Evolutionary conservation across 2,113 vertebrate species (phyloP), one percentile per base, ranked within the genome.

Genomic region (Gymnogyps californianus): DNA sequence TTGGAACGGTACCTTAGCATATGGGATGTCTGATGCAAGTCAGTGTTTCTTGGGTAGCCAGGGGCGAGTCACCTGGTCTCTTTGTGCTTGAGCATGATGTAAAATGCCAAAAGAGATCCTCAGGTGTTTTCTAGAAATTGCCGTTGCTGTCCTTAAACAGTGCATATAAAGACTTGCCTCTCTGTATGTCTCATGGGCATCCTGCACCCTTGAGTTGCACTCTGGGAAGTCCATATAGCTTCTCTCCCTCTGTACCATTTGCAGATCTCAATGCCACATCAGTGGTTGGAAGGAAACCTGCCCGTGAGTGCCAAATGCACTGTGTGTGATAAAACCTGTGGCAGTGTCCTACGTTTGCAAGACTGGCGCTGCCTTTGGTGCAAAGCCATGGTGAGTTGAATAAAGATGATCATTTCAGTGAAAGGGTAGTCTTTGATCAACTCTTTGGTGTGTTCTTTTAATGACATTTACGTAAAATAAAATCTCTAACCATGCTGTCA

Each of bases 351-450:
- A 12, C 98, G 99, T 13, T 98, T 99, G 85, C 99, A 99, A 93
- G 99, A 99, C 98, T 99, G 99, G 99, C 99, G 99, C 85, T 99
- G 99, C 94, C 99, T 99, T 28, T 99, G 99, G 99, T 99, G 99
- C 92, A 99, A 99, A 97, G 99, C 99, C 92, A 99, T 99, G 99
- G 99, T 99, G 96, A 98, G 98, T 74, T 77, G 9, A 64, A 34
- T 25, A 47, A 76, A 36, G 6, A 3, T 18, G 16, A 32, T 49
- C 5, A 5, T 71, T 58, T 44, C 64, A 70, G 34, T 70, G 13
- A 51, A 67, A 70, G 67, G 4, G 22, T 42, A 49, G 28, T 26
- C 57, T 83, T 58, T 59, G 47, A 40, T 76, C 32, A 65, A 25
- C 46, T 93, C 36, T 94, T 4, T 22, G 49, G 8, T 90, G 18